A percentile compares a stretch with the other conserved stretches of the same genome.
phyloP scores from a whole-genome alignment of 30 jellyfish, hydroid and myxozoan species.

The Aurelia aurita region DNA sequence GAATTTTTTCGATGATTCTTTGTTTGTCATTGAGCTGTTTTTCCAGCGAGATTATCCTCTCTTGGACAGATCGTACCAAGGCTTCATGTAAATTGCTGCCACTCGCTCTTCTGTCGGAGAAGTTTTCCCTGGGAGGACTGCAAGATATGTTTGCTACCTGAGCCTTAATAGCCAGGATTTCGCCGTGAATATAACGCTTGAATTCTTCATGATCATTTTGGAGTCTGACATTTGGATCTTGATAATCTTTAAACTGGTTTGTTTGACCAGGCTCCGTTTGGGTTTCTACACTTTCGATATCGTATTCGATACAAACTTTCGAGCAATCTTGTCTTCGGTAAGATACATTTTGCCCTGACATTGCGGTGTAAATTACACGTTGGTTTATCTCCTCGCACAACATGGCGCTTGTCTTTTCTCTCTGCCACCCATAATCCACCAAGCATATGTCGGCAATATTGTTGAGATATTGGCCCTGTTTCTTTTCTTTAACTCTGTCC shows the following conservation, averaged over 20 bases:
- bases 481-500: no score
- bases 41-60: conserved; percentile 8
- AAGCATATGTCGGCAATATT: not conserved
- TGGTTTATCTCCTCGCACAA: not conserved
- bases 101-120: not conserved
- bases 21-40: conserved; percentile 6
- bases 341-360: not conserved
- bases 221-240: not conserved
- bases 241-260: not conserved
- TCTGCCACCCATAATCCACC: not conserved
- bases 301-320: no score
- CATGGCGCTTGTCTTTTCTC: no score
- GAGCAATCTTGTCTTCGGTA: no score
- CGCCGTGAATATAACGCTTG: not conserved
- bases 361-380: not conserved
- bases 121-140: not conserved
- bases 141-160: conserved; percentile 19
- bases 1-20: conserved; percentile 5
- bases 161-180: conserved; percentile 1
- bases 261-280: conserved; percentile 5
- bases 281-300: no score
- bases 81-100: not conserved
- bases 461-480: not conserved
- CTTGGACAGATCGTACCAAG: conserved; percentile 7
- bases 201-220: no score